Evolutionary conservation across 2,797 vertebrate species (phyloP), one percentile per base, ranked within the genome.

Genomic region (Triplophysa yarkandensis): DNA sequence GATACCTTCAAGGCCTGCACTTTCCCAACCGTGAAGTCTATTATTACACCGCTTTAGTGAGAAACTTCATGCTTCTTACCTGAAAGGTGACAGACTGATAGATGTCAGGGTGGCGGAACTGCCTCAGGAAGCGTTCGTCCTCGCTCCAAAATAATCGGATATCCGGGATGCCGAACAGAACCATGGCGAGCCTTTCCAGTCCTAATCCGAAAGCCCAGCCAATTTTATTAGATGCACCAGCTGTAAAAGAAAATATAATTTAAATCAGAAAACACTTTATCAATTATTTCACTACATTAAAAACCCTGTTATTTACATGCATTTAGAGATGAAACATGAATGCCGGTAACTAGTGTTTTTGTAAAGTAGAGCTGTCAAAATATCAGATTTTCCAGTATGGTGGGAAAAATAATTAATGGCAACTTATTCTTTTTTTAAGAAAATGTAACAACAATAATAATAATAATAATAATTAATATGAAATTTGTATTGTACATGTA

Each of bases 191-290:
- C 6, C 96, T 88, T 87, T 98, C 97, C 86, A 98, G 87, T 8
- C 97, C 97, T 19, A 99, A 87, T 43, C 96, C 95, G 81, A 98
- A 99, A 0, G 97, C 97, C 96, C 96, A 98, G 79, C 96, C 97
- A 3, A 95, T 88, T 86, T 92, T 94, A 83, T 95, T 89, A 4
- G 79, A 86, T 0, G 93, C 95, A 10, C 96, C 95, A 52, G 95
- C 95, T 99, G 87, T 50, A 34, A 48, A 65, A 72, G 30, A 10
- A 55, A 0, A 23, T 0, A 11, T 9, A 10, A 61, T 52, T 14
- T 27, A 10, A 34, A 61, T 50, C 32, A 58, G 21, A 48, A n/a
- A 19, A 6, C 0, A 1, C 1, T 63, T 54, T 21, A 54, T 39
- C 30, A 36, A 23, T 13, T 7, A 17, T n/a, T 71, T 71, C 9